Base-by-base conservation (phyloP, 2,888 invertebrate genomes). In the Tanytarsus gracilentus region DNA sequence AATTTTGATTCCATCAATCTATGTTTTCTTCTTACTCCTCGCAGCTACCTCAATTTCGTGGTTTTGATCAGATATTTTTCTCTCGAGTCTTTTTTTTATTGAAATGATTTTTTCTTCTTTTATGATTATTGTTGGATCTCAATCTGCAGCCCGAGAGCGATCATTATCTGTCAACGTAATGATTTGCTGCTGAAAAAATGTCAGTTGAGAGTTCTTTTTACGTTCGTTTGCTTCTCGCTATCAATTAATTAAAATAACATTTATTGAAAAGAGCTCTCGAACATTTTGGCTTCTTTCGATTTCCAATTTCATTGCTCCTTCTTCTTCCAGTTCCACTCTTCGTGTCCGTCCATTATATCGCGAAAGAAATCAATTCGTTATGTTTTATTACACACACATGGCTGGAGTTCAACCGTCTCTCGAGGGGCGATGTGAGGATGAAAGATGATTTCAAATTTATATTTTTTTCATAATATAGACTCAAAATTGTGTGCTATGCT, bases 191-290 rank as follows among this genome's bases (percentile, higher is more conserved):
- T n/a, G n/a, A n/a, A n/a, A n/a, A n/a, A n/a, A n/a, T n/a, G n/a
- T n/a, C n/a, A n/a, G n/a, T n/a, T n/a, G n/a, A n/a, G n/a, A n/a
- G n/a, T n/a, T n/a, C 44, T 44, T 23, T 16, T 44, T 44, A 18
- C 44, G 33, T 33, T 33, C 33, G n/a, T 11, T 9, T 33, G 33
- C 9, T 33, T n/a, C 30, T 51, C 23, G 29, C 26, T 53, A 39
- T 53, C 53, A 36, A 53, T 53, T 53, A 53, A 53, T 53, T 53
- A 53, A 53, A 53, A 53, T 23, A 53, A 36, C 53, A 53, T 53
- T 53, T 36, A 49, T 33, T 53, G 53, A 53, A 53, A 53, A 53
- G 18, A 53, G 11, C 29, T 53, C 25, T 44, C 44, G 44, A 23
- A 36, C 23, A 26, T 49, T n/a, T 44, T 21, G 44, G 11, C 21